phyloP scores from a whole-genome alignment of 2,888 invertebrate genomes.

The Agrotis ipsilon region DNA sequence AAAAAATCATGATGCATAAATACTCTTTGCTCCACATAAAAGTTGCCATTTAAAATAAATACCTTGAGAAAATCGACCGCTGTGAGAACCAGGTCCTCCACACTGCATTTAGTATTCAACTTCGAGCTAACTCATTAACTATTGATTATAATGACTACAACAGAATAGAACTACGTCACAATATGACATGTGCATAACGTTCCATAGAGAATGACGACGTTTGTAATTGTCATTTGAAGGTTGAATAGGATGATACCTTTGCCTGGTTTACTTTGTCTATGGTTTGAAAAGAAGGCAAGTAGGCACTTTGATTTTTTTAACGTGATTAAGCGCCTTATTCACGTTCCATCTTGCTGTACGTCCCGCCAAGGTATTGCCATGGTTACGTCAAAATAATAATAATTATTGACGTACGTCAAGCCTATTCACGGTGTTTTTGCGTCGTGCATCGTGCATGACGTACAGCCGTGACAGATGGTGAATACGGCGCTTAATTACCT shows the following conservation, averaged over 20 bases:
- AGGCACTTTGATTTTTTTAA: too few species aligned
- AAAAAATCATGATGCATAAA: background rate
- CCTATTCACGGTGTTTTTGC: too few species aligned
- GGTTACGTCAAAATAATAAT: too few species aligned
- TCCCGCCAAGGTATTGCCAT: too few species aligned
- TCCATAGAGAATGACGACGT: slow-evolving; percentile 25
- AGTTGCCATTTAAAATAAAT: slow-evolving; percentile 7
- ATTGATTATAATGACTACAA: slow-evolving; percentile 34
- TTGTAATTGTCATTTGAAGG: slow-evolving; percentile 22
- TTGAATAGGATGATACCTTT: slow-evolving; percentile 1
- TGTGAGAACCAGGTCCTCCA: slow-evolving; percentile 48
- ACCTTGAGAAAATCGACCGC: slow-evolving; percentile 41
- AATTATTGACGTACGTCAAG: too few species aligned
- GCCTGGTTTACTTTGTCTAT: background rate
- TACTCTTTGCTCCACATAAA: slow-evolving; percentile 6
- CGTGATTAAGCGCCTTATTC: too few species aligned
- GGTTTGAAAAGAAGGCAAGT: too few species aligned
- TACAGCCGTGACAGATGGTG: too few species aligned
- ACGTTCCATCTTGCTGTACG: too few species aligned
- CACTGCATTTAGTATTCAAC: slow-evolving; percentile 43
- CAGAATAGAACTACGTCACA: slow-evolving; percentile 31
- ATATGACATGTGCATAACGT: slow-evolving; percentile 15
- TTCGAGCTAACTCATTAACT: slow-evolving; percentile 36
- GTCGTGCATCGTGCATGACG: too few species aligned
- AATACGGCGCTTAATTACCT: too few species aligned